These are phyloP conservation scores for Phalacrocorax carbo DNA, from an alignment of 2,113 vertebrate species.

Conservation along the genomic window DNA sequence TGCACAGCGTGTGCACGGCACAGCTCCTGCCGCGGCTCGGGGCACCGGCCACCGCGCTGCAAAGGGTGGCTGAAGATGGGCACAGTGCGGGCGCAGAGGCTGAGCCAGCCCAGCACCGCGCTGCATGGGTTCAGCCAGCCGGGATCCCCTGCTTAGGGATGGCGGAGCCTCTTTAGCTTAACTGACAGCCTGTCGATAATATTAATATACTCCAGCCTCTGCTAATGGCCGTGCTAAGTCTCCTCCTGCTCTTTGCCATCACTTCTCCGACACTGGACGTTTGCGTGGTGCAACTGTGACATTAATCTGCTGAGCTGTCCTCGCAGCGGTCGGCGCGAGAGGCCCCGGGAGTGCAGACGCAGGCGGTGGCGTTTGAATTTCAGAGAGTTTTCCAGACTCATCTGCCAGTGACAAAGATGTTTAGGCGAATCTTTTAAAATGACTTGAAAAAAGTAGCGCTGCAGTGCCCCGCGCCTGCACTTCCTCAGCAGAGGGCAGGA, in stretches of 20 bases:
- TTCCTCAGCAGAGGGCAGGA: background rate
- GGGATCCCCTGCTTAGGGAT: background rate
- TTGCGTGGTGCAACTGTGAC: rapidly evolving
- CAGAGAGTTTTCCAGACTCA: background rate
- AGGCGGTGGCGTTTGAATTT: background rate
- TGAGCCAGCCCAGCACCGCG: rapidly evolving
- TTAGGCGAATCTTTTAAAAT: background rate
- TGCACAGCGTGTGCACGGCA: rapidly evolving
- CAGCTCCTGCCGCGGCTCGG: rapidly evolving
- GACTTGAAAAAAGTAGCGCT: background rate
- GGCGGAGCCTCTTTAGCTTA: background rate
- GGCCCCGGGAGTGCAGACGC: background rate
- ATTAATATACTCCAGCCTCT: background rate
- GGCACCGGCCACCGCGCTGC: background rate
- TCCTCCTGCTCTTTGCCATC: background rate
- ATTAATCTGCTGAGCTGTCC: background rate
- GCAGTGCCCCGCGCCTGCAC: background rate
- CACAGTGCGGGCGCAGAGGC: rapidly evolving
- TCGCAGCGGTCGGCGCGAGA: rapidly evolving
- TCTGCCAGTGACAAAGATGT: background rate
- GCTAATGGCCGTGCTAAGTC: background rate
- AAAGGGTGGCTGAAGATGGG: background rate
- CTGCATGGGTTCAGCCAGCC: background rate
- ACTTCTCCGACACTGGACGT: background rate
- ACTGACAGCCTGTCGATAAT: background rate